Conservation (phyloP, 1,140 invertebrate species). For the Neotoxoptera formosana region DNA sequence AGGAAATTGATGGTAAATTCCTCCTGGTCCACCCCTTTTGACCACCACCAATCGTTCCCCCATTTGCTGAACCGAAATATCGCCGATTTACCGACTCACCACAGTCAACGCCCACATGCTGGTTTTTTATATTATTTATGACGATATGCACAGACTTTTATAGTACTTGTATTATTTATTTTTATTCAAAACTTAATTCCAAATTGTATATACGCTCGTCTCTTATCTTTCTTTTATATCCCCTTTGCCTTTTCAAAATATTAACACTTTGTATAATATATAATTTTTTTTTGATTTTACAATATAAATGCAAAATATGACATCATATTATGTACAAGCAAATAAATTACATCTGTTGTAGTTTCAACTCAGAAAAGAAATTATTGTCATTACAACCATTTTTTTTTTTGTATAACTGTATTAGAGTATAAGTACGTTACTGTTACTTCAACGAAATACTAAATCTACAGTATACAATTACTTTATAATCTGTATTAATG, state of each 20-base stretch:
- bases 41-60: slow-evolving; percentile 52
- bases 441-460: background rate
- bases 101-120: slow-evolving; percentile 57
- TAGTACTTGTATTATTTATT: background rate
- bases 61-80: background rate
- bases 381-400: background rate
- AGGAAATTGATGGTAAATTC: slow-evolving; percentile 53
- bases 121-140: slow-evolving; percentile 49
- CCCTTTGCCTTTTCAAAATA: background rate
- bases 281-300: background rate
- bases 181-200: slow-evolving; percentile 9
- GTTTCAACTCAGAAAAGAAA: background rate
- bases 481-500: background rate
- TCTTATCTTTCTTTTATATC: background rate
- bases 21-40: slow-evolving; percentile 43
- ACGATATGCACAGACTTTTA: slow-evolving; percentile 32
- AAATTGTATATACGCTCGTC: background rate
- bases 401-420: background rate
- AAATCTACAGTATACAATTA: background rate
- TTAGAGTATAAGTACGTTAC: background rate
- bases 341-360: background rate
- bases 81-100: slow-evolving; percentile 23
- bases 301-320: slow-evolving; percentile 24
- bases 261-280: background rate
- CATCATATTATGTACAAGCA: background rate